These are phyloP conservation scores for Pristionchus entomophagus DNA, from an alignment of 2,888 invertebrate genomes.

Conservation along the genomic window DNA sequence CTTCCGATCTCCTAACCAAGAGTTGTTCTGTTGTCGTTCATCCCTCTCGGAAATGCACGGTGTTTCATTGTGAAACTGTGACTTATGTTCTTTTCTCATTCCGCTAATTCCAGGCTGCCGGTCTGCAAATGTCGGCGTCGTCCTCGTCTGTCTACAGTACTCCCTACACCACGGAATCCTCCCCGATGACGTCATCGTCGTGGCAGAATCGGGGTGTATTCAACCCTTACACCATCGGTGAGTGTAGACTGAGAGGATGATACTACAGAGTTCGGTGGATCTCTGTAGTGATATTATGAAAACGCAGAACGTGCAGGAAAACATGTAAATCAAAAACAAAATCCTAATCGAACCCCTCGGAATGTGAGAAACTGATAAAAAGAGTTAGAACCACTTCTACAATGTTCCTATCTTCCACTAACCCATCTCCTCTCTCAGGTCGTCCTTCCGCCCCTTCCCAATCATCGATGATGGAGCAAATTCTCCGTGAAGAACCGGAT, in stretches of 20 bases:
- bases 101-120: constrained; percentile 22
- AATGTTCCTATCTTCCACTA: neutral
- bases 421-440: neutral
- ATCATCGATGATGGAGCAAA: constrained; percentile 20
- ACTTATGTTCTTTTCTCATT: neutral
- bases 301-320: neutral
- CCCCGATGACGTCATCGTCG: constrained; percentile 5
- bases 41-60: neutral
- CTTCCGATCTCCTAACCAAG: neutral
- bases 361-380: no score
- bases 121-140: constrained; percentile 37
- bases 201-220: constrained; percentile 28
- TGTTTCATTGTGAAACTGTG: neutral
- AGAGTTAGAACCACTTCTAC: neutral
- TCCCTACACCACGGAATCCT: constrained; percentile 5
- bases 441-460: neutral
- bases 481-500: constrained; percentile 25
- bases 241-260: neutral
- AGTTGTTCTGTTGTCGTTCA: neutral
- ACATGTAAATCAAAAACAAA: neutral
- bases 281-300: neutral
- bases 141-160: constrained; percentile 33
- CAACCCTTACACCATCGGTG: constrained; percentile 43
- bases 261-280: neutral
- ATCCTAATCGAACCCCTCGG: no score